Conservation (phyloP, 1,140 invertebrate genomes). For the Lamellibrachia luymesi region DNA sequence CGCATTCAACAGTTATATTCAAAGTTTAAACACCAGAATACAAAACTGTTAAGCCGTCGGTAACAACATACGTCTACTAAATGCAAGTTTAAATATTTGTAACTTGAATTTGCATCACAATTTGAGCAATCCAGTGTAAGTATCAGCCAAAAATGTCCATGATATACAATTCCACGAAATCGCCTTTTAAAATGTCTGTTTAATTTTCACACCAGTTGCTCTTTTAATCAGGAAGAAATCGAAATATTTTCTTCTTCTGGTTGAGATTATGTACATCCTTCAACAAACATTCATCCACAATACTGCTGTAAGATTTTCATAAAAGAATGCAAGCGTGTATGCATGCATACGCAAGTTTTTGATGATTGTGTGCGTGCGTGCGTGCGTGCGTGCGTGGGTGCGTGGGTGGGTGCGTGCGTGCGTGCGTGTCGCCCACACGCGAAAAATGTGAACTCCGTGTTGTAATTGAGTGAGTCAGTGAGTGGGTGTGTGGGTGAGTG, state of each 20-base stretch:
- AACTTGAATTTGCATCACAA: not conserved
- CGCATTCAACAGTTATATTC: not conserved
- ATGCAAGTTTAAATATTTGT: not conserved
- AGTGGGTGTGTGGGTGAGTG: no score
- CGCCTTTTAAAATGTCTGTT: no score
- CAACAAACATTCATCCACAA: not conserved
- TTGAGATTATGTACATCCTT: no score
- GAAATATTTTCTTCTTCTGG: no score
- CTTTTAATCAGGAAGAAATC: no score
- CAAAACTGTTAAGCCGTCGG: not conserved
- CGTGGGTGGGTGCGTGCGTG: not conserved
- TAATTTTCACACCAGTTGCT: no score
- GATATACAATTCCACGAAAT: no score
- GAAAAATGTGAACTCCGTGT: no score
- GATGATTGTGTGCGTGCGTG: not conserved
- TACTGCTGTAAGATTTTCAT: no score
- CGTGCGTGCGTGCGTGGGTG: not conserved
- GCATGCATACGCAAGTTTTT: not conserved
- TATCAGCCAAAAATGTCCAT: not conserved
- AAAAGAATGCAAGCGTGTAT: not conserved
- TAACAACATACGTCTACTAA: not conserved
- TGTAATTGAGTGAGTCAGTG: no score
- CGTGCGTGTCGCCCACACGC: not conserved
- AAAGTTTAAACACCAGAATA: not conserved
- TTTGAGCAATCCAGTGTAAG: not conserved